Base-by-base conservation (phyloP, 2,888 invertebrate species). In the Rhagonycha lutea region DNA sequence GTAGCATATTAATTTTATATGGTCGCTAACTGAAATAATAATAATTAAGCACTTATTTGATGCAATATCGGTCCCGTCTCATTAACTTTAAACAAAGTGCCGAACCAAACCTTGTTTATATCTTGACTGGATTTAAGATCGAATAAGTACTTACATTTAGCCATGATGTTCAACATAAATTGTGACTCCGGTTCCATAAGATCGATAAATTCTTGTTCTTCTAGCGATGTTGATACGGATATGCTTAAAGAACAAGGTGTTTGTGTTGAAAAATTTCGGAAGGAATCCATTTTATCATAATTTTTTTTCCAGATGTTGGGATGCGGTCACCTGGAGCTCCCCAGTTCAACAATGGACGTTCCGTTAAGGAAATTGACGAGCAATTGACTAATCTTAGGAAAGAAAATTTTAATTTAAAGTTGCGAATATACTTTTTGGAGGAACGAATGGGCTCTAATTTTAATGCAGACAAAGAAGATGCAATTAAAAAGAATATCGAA, bases 351-450 rank as follows among this genome's bases (percentile, higher is more conserved):
- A 85, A 85, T 82, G 94, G 93, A 9, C 90, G 94, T 72, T 94
- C 95, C 28, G 94, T 97, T 90, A 96, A 96, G 84, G 97, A 97
- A 82, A 94, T 95, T 84, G 97, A 97, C 86, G 95, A 97, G 86
- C 94, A 97, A 86, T 90, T 97, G 80, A 92, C 92, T 70, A 91
- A 91, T 68, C 88, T 98, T 78, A 93, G 94, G 81, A 97, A 96
- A 86, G 98, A 98, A 87, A 98, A 98, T 87, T 98, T 98, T 85
- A 94, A 96, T 88, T 89, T 98, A 18, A 98, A 97, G 88, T 89
- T 98, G 82, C 91, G 97, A 72, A 94, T 98, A 83, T 98, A 96
- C 88, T 96, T 97, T 86, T 90, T 97, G 79, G 97, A 98, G 87
- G 96, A 97, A 87, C 92, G 92, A 84, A 91, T 93, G 88, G 93